Base-by-base conservation (phyloP, 1,140 invertebrate species). In the Aphaenogaster ashmeadi region DNA sequence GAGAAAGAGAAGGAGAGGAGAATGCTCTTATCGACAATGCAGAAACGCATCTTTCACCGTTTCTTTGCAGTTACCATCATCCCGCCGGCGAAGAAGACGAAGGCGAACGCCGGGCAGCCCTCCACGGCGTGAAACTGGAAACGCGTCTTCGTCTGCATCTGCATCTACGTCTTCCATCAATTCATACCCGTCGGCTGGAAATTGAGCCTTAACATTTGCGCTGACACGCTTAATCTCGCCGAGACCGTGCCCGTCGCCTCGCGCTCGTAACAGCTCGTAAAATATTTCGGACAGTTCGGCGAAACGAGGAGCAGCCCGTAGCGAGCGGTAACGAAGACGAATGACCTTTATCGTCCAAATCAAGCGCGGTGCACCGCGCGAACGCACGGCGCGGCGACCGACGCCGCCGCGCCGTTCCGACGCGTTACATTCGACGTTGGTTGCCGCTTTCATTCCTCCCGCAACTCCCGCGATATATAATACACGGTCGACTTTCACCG, bases 401-500 rank as follows among this genome's bases (percentile, higher is more conserved):
- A n/a, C n/a, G n/a, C n/a, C 56, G 33, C 52, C 9, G 36, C 33
- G 36, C 33, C 15, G 21, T 52, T 36, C 27, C 44, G 44, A 67
- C 36, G 54, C 36, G 54, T 41, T 74, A 74, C 54, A 62, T 62
- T 54, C 69, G 66, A 69, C 69, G 21, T 18, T 9, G 66, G 62
- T 21, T 50, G 44, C 41, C 44, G 58, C 52, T 89, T 86, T 58
- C 54, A 80, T 84, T 77, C 74, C 83, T 84, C 64, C 72, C 62
- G 38, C 36, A 2, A 54, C 78, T 62, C 54, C 75, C 54, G 80
- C 74, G 64, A 87, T 62, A 84, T 74, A 78, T 62, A 56, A 67
- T 58, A 54, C 64, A 72, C 64, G n/a, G 21, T 54, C 41, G 44
- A 91, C 90, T 91, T 91, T 91, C 90, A 91, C 89, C 89, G 21